Base-by-base conservation (phyloP, 2,797 vertebrate species). In the Acrocephalus scirpaceus region DNA sequence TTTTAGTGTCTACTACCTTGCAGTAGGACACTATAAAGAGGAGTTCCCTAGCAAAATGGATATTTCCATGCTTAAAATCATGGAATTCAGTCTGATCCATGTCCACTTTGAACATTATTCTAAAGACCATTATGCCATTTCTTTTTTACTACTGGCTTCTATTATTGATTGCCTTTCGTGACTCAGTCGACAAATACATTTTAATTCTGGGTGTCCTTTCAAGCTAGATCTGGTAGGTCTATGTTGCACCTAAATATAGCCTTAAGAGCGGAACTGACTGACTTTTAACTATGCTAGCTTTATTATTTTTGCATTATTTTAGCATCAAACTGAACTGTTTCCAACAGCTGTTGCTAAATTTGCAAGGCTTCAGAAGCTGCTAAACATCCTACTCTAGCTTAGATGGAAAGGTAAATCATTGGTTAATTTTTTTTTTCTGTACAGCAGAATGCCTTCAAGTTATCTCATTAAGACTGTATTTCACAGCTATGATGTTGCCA, bases 391-490 rank as follows among this genome's bases (percentile, higher is more conserved):
- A 65, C 42, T 72, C 16, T 45, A 50, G 38, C 77, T 65, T 80
- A 61, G 69, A 64, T 30, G 69, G 61, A 86, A 88, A 74, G 30
- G 54, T 90, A 79, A 91, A 69, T 42, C 3, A 2, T 30, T 70
- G 23, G 8, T 26, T 1, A 0, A 18, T 26, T 23, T 19, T 6
- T 13, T 42, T 56, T 36, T 45, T 51, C 14, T n/a, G n/a, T 11
- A 25, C 12, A 74, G 36, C 22, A n/a, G 40, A 58, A 19, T 51
- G 25, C 44, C 76, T 95, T 81, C 79, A 78, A 92, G 83, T 88
- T 86, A 58, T 48, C 85, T 88, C 58, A 91, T 88, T 95, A 90
- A 74, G 73, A 58, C 47, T 88, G 34, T 69, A 38, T 93, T 92
- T 94, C 74, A 40, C 29, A 72, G 58, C 74, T 86, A 32, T 56